Evolutionary conservation across 2,797 vertebrate genomes (phyloP).

Genomic region (Vultur gryphus): DNA sequence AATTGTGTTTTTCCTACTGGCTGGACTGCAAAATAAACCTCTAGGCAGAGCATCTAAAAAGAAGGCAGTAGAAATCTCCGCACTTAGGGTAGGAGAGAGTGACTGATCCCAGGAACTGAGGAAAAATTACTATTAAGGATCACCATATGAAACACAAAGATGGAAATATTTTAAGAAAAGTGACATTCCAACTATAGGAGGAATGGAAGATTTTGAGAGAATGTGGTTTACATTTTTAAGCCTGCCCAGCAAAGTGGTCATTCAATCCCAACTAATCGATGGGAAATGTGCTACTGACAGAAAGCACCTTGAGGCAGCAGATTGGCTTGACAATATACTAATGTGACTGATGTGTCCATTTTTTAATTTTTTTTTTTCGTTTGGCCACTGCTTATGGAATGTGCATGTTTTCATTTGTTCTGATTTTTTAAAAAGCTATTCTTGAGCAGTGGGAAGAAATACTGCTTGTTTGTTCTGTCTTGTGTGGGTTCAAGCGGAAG

Average conservation of each 20-base stretch:
- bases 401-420: neutral
- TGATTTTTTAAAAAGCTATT: neutral
- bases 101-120: neutral
- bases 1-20: neutral
- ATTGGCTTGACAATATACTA: neutral
- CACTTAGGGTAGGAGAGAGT: neutral
- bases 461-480: neutral
- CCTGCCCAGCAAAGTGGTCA: neutral
- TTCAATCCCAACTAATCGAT: neutral
- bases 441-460: neutral
- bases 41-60: neutral
- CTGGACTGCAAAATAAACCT: neutral
- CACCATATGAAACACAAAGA: neutral
- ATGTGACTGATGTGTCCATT: neutral
- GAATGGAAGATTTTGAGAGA: neutral
- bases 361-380: neutral
- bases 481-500: neutral
- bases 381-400: neutral
- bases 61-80: neutral
- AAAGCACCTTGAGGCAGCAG: neutral
- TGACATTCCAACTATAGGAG: neutral
- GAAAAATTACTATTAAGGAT: neutral
- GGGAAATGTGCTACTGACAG: neutral
- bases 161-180: neutral
- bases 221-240: neutral